These are phyloP conservation scores for Drosophila imparisetae DNA, from an alignment of 2,888 invertebrate species.

Conservation along the genomic window DNA sequence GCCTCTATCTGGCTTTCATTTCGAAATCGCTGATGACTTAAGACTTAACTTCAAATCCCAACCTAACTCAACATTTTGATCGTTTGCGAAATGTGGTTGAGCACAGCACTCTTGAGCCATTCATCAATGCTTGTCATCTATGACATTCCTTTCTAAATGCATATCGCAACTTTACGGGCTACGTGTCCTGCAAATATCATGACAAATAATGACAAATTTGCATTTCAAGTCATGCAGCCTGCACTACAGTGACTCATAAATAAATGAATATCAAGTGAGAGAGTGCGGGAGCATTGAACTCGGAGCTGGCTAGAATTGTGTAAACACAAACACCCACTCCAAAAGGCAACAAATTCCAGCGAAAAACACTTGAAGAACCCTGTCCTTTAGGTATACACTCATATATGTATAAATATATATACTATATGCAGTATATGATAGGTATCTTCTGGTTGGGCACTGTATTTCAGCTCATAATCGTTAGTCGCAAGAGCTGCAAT, in stretches of 20 bases:
- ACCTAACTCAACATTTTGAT: slow-evolving; percentile 5
- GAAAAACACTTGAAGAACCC: slow-evolving; percentile 47
- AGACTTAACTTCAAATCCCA: background rate
- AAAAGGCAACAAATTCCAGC: slow-evolving; percentile 35
- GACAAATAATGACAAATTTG: slow-evolving; percentile 74
- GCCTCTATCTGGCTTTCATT: background rate
- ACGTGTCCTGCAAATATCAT: slow-evolving; percentile 59
- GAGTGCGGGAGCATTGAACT: slow-evolving; percentile 59
- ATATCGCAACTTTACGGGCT: slow-evolving; percentile 27
- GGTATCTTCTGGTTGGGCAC: slow-evolving; percentile 1
- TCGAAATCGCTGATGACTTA: background rate
- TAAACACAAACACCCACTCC: slow-evolving; percentile 12
- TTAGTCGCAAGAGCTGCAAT: slow-evolving; percentile 57
- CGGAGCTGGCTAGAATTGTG: slow-evolving; percentile 28
- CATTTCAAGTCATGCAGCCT: slow-evolving; percentile 63
- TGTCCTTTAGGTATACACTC: background rate
- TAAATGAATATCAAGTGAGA: slow-evolving; percentile 59
- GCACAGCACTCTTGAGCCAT: slow-evolving; percentile 14
- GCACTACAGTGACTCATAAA: slow-evolving; percentile 59
- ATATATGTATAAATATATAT: slow-evolving; percentile 4
- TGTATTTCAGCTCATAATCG: slow-evolving; percentile 61
- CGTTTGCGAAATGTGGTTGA: background rate
- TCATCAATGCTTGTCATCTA: slow-evolving; percentile 44
- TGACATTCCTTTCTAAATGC: slow-evolving; percentile 45
- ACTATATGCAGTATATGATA: background rate